Percentiles rank a stretch among this genome's conserved stretches.
These are phyloP conservation scores for Dipodomys ordii DNA, from an alignment of 2,113 vertebrate genomes.

Conservation along the genomic window DNA sequence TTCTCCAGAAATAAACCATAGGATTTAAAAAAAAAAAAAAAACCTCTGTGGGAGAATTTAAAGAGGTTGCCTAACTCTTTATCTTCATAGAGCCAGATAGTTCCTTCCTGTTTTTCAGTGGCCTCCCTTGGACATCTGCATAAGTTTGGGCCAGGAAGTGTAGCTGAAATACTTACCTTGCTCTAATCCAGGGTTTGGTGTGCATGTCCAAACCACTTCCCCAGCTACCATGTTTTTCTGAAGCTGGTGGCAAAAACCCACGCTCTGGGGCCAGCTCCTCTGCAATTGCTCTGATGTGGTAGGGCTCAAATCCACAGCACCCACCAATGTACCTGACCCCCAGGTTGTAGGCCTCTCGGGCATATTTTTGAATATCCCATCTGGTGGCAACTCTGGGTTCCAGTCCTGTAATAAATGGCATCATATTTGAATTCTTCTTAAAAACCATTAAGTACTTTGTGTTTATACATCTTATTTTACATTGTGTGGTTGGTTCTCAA, in stretches of 20 bases:
- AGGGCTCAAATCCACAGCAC: constrained; percentile 97
- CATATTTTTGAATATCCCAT: constrained; percentile 97
- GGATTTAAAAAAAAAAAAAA: background rate
- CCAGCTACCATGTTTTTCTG: constrained; percentile 96
- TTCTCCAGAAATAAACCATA: constrained; percentile 14
- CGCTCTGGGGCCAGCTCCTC: constrained; percentile 95
- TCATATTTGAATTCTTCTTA: constrained; percentile 52
- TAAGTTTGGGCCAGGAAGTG: background rate
- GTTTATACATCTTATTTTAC: background rate
- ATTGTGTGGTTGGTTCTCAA: background rate
- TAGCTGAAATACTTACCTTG: constrained; percentile 88
- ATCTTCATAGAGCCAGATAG: background rate
- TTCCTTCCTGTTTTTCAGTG: background rate
- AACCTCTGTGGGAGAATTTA: background rate
- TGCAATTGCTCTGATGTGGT: constrained; percentile 94
- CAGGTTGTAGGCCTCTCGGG: constrained; percentile 93
- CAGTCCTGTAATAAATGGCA: constrained; percentile 86
- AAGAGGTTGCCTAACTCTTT: background rate
- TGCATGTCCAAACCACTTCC: constrained; percentile 94
- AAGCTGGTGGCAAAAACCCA: constrained; percentile 92
- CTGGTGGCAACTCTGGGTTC: constrained; percentile 95
- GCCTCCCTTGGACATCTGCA: background rate
- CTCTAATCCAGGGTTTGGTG: constrained; percentile 98
- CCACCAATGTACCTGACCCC: constrained; percentile 95
- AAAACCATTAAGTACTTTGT: background rate